phyloP scores from a whole-genome alignment of 2,797 vertebrate species.

The Bradypus variegatus region DNA sequence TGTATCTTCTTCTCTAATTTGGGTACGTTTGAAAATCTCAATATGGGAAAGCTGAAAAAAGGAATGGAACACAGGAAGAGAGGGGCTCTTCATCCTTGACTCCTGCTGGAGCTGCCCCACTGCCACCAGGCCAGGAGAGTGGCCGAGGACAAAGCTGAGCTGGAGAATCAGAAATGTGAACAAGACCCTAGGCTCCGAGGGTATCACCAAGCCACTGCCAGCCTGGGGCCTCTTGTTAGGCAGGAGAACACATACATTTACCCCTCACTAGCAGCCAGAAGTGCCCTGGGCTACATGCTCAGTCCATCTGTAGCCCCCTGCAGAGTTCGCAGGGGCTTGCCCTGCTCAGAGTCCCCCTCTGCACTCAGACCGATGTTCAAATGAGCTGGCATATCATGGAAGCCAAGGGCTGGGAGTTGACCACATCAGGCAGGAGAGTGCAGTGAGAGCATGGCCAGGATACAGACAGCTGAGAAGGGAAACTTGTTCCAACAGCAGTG shows the following conservation, averaged over 20 bases:
- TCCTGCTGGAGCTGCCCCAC: too few relatives aligned
- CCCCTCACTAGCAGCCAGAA: neutral
- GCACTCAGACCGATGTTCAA: neutral
- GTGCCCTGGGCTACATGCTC: neutral
- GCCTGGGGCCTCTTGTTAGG: accelerated
- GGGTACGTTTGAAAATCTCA: too few relatives aligned
- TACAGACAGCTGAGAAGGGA: neutral
- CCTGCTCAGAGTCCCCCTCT: neutral
- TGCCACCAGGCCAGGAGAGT: neutral
- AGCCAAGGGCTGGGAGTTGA: neutral
- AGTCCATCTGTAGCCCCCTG: neutral
- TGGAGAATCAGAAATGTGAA: too few relatives aligned
- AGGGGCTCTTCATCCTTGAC: neutral
- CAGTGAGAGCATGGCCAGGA: neutral
- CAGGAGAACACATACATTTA: too few relatives aligned
- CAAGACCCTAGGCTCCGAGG: neutral
- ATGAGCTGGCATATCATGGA: accelerated
- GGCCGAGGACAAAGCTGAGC: neutral
- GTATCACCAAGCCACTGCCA: neutral
- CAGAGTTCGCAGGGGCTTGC: neutral
- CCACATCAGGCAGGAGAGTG: accelerated
- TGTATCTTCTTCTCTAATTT: too few relatives aligned
- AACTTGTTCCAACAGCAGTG: neutral
- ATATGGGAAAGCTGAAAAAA: neutral
- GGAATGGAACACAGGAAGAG: neutral